Percentiles rank a stretch among this genome's conserved stretches.
Conservation (phyloP, 2,888 invertebrate species). For the Hydropsyche betteni region DNA sequence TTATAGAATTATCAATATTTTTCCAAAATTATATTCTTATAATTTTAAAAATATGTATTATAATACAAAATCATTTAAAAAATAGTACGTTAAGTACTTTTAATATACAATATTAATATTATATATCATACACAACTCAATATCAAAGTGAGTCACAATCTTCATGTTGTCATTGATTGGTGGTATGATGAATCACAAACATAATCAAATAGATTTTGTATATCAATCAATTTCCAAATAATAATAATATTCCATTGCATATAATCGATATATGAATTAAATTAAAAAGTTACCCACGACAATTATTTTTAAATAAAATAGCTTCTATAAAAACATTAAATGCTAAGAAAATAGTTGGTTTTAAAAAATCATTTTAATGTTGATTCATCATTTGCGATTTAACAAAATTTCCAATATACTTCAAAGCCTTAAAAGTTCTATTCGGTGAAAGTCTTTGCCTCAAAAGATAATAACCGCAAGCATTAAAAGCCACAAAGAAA, state of each 20-base stretch:
- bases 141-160: too few relatives aligned
- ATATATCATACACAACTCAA: too few relatives aligned
- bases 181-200: too few relatives aligned
- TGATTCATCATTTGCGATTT: conserved; percentile 68
- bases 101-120: too few relatives aligned
- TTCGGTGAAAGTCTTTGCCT: conserved; percentile 76
- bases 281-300: neutral
- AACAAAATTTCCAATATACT: conserved; percentile 74
- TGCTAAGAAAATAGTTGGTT: neutral
- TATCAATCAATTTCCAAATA: too few relatives aligned
- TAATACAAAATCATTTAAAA: too few relatives aligned
- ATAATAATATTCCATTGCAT: neutral
- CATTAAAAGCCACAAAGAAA: conserved; percentile 72
- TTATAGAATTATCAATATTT: too few relatives aligned
- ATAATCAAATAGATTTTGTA: too few relatives aligned
- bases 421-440: conserved; percentile 75
- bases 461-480: conserved; percentile 76
- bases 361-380: neutral
- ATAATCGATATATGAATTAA: neutral
- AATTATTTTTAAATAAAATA: neutral
- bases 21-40: too few relatives aligned
- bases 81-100: too few relatives aligned
- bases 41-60: too few relatives aligned
- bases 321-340: neutral
- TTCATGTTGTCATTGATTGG: too few relatives aligned